A percentile compares a stretch with the other conserved stretches of the same genome.
Evolutionary conservation across 2,888 invertebrate species (phyloP).

Genomic region (Morpho helenor): DNA sequence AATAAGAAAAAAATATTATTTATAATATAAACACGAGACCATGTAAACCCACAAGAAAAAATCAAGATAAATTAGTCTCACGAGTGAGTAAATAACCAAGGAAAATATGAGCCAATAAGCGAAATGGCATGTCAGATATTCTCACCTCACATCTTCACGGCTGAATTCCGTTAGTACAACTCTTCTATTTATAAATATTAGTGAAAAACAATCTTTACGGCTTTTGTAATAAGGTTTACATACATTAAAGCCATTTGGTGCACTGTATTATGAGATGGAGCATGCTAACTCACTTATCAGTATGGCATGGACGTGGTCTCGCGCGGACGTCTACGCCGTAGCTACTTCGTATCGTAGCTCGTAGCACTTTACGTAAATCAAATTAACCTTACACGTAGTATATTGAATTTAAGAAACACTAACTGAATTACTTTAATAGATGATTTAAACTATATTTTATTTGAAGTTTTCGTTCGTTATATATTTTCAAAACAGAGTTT

Average conservation of each 20-base stretch:
- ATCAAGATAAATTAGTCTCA: slow-evolving; percentile 11
- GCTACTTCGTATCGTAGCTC: slow-evolving; percentile 19
- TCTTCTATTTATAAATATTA: not conserved
- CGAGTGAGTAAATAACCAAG: slow-evolving; percentile 10
- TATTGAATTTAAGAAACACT: slow-evolving; percentile 17
- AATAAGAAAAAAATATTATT: no score
- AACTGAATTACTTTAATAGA: not conserved
- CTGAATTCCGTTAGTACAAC: slow-evolving; percentile 14
- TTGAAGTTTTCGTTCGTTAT: no score
- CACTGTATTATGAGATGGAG: slow-evolving; percentile 16
- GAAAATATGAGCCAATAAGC: slow-evolving; percentile 20
- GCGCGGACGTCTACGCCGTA: slow-evolving; percentile 56
- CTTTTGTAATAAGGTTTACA: slow-evolving; percentile 6
- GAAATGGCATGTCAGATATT: slow-evolving; percentile 20
- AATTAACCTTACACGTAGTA: slow-evolving; percentile 15
- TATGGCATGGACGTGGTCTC: slow-evolving; percentile 42
- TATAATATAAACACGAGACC: no score
- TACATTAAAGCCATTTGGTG: not conserved
- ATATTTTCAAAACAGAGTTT: not conserved
- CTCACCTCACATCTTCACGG: slow-evolving; percentile 20
- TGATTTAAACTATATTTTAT: no score
- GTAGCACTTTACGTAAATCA: slow-evolving; percentile 16
- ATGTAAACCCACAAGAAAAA: not conserved
- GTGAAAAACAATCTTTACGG: slow-evolving; percentile 8
- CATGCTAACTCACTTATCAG: slow-evolving; percentile 35